A percentile compares a stretch with the other conserved stretches of the same genome.
Conservation (phyloP, 2,113 vertebrate species). For the Myrmecobius fasciatus region DNA sequence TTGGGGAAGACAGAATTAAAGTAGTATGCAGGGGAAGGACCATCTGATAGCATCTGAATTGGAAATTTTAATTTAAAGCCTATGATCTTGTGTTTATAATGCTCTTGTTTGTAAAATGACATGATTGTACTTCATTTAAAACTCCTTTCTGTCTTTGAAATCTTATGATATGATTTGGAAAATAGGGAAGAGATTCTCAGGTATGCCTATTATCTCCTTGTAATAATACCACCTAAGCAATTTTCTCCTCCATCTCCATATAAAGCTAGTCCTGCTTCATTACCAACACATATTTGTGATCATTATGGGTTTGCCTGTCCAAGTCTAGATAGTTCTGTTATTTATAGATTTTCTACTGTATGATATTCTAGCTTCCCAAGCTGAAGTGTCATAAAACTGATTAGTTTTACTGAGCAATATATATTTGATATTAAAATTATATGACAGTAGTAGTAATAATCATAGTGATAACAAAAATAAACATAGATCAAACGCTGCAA, state of each 20-base stretch:
- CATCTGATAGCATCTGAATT: background rate
- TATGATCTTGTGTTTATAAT: background rate
- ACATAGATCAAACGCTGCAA: slow-evolving; percentile 11
- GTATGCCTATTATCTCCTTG: background rate
- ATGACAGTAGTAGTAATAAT: slow-evolving; percentile 42
- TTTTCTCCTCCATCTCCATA: background rate
- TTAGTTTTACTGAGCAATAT: slow-evolving; percentile 61
- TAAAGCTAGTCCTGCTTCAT: background rate
- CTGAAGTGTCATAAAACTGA: slow-evolving; percentile 61
- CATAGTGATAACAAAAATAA: slow-evolving; percentile 47
- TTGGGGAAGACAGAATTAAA: background rate
- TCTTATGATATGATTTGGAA: background rate
- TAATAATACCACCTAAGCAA: background rate
- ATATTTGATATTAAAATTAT: slow-evolving; percentile 63
- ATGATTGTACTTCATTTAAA: background rate
- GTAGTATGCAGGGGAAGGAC: background rate
- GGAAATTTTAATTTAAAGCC: background rate
- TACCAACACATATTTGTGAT: background rate
- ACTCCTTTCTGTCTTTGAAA: background rate
- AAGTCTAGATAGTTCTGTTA: slow-evolving; percentile 4
- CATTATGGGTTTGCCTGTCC: background rate
- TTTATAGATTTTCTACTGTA: slow-evolving; percentile 13
- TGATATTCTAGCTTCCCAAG: slow-evolving; percentile 51
- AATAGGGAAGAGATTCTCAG: background rate
- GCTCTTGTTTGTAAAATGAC: background rate